Percentiles rank a stretch among this genome's conserved stretches.
Conservation (phyloP, 2,888 invertebrate species). For the Epistrophe eligans region DNA sequence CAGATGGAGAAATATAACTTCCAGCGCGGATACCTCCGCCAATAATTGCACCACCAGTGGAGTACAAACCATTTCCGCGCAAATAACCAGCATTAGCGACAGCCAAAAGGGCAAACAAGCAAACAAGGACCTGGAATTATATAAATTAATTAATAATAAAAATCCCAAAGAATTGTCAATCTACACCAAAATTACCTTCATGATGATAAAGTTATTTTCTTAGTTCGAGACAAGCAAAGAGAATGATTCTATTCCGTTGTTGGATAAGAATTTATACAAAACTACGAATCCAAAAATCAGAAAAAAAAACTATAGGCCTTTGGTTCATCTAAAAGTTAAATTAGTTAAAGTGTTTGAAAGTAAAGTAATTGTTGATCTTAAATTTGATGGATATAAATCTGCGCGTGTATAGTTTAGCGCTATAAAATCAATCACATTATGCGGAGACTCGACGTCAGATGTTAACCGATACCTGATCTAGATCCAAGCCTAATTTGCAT, state of each 20-base stretch:
- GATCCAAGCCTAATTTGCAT: no score
- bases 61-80: neutral
- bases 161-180: neutral
- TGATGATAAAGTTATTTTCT: constrained; percentile 43
- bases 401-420: no score
- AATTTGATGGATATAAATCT: no score
- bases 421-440: no score
- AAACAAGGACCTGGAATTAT: constrained; percentile 53
- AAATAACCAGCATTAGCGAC: constrained; percentile 42
- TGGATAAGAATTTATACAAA: constrained; percentile 48
- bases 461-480: no score
- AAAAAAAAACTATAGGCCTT: neutral
- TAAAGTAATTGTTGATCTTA: no score
- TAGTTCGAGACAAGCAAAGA: constrained; percentile 29
- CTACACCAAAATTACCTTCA: constrained; percentile 46
- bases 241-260: constrained; percentile 31
- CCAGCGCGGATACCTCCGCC: neutral
- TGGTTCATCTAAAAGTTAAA: neutral
- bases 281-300: neutral
- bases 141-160: neutral
- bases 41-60: neutral
- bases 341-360: no score
- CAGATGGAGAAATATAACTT: neutral
- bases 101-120: constrained; percentile 56
- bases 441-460: no score